Evolutionary conservation across 2,888 invertebrate genomes (phyloP).

Genomic region (Portevinia maculata): DNA sequence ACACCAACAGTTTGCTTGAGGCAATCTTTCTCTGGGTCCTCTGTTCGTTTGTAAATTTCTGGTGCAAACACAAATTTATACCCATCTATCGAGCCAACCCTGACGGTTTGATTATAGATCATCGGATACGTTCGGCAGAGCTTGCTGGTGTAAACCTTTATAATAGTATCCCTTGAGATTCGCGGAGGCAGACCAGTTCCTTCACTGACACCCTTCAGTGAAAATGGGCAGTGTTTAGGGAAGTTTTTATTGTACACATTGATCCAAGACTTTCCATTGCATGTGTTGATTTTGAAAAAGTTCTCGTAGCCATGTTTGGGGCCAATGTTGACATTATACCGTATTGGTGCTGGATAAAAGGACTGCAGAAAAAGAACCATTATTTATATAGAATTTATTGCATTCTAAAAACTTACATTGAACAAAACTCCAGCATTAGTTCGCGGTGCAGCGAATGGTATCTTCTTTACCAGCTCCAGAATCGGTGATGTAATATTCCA

Average conservation of each 20-base stretch:
- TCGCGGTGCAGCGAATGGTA: constrained; percentile 81
- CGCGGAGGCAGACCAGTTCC: constrained; percentile 67
- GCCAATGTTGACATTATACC: constrained; percentile 73
- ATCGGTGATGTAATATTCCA: constrained; percentile 88
- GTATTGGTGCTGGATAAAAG: constrained; percentile 43
- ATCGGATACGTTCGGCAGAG: constrained; percentile 65
- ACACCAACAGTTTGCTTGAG: constrained; percentile 77
- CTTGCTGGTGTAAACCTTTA: constrained; percentile 43
- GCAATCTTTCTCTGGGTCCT: constrained; percentile 56
- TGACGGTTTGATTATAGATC: constrained; percentile 57
- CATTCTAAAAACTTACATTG: constrained; percentile 85
- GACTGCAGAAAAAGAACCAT: constrained; percentile 32
- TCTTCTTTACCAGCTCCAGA: constrained; percentile 84
- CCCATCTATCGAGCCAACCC: constrained; percentile 26
- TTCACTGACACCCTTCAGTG: constrained; percentile 65
- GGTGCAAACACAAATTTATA: constrained; percentile 49
- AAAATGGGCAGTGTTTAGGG: constrained; percentile 62
- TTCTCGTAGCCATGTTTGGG: constrained; percentile 66
- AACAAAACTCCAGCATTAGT: constrained; percentile 87
- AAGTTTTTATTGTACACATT: constrained; percentile 26
- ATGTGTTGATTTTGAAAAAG: constrained; percentile 74
- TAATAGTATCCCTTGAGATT: constrained; percentile 43
- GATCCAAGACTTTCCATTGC: constrained; percentile 59
- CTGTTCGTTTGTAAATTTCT: constrained; percentile 44
- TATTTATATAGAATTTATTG: too few relatives aligned